Conservation (phyloP, 2,888 invertebrate species). For the Leucophora obtusa region DNA sequence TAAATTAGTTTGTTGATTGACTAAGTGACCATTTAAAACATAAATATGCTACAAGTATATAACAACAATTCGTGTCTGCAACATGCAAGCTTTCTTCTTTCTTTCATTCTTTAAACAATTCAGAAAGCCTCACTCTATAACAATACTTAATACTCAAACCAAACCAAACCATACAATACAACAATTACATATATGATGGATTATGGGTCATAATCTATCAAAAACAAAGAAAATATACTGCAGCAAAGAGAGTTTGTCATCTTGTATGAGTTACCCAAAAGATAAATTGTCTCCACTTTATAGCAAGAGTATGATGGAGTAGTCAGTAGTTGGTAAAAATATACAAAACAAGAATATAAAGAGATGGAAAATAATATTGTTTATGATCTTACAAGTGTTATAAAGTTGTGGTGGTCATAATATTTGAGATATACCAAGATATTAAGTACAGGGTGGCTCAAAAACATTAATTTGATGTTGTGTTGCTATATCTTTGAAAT, state of each 20-base stretch:
- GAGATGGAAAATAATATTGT: constrained; percentile 36
- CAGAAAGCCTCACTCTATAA: constrained; percentile 3
- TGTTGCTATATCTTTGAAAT: too few relatives aligned
- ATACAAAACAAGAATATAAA: background rate
- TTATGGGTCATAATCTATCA: constrained; percentile 54
- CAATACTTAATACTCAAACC: background rate
- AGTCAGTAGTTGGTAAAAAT: too few relatives aligned
- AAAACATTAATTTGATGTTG: too few relatives aligned
- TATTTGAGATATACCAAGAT: too few relatives aligned
- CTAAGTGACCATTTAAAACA: constrained; percentile 59
- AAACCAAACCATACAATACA: constrained; percentile 12
- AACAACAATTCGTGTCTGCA: background rate
- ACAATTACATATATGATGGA: constrained; percentile 47
- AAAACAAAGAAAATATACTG: constrained; percentile 14
- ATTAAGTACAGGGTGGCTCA: too few relatives aligned
- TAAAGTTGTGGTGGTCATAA: background rate
- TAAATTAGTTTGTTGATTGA: constrained; percentile 54
- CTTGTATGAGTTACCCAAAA: constrained; percentile 22
- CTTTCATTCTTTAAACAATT: constrained; percentile 19
- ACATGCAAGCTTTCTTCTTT: constrained; percentile 29
- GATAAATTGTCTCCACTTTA: constrained; percentile 52
- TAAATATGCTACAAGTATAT: constrained; percentile 13
- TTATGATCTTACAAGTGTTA: constrained; percentile 25
- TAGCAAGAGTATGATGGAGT: constrained; percentile 35
- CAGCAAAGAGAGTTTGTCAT: constrained; percentile 44